phyloP scores from a whole-genome alignment of 2,888 invertebrate species.

The Platycnemis pennipes region DNA sequence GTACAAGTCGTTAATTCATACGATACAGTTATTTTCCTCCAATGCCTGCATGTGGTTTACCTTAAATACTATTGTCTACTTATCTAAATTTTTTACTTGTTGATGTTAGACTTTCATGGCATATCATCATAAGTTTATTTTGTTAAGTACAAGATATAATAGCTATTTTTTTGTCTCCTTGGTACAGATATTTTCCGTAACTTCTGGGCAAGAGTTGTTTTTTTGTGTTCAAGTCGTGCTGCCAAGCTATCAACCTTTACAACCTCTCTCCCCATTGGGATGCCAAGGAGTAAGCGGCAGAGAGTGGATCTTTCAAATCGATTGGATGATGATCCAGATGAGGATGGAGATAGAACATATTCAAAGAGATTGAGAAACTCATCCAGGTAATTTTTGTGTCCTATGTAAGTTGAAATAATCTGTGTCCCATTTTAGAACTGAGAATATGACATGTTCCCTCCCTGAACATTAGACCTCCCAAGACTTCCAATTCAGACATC shows the following conservation, averaged over 20 bases:
- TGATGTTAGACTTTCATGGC: too few species aligned
- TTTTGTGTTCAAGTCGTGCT: not conserved
- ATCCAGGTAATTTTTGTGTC: constrained; percentile 1
- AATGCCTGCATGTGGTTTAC: too few species aligned
- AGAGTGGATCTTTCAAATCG: constrained; percentile 54
- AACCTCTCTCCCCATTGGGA: constrained; percentile 43
- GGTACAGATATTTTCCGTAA: not conserved
- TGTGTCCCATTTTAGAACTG: too few species aligned
- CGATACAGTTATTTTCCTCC: too few species aligned
- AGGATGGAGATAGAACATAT: constrained; percentile 62
- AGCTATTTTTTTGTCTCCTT: not conserved
- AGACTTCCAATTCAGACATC: too few species aligned
- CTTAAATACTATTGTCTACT: too few species aligned
- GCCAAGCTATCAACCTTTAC: constrained; percentile 44
- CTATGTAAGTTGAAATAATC: not conserved
- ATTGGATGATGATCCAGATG: constrained; percentile 63
- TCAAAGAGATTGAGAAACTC: constrained; percentile 57
- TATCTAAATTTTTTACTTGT: too few species aligned
- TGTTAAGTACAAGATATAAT: not conserved
- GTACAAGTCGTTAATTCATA: too few species aligned
- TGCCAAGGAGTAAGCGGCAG: constrained; percentile 66
- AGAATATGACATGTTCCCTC: too few species aligned
- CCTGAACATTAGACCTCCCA: too few species aligned
- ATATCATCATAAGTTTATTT: too few species aligned
- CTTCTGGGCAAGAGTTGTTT: not conserved